phyloP scores from a whole-genome alignment of 2,113 vertebrate genomes.

The Zosterops borbonicus region DNA sequence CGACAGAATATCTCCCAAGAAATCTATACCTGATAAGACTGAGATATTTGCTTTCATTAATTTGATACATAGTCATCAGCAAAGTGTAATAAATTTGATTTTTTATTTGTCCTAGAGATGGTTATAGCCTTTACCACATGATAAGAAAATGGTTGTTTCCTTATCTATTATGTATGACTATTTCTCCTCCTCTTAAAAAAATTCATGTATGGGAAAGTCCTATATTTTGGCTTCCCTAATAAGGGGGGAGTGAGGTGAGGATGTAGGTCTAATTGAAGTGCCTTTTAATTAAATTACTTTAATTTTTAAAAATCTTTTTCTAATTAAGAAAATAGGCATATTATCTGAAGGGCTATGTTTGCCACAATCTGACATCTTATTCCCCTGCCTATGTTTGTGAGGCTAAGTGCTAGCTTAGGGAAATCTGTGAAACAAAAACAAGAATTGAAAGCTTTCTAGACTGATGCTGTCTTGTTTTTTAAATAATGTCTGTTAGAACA shows the following conservation, averaged over 20 bases:
- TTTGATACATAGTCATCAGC: background rate
- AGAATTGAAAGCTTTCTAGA: background rate
- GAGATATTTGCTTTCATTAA: background rate
- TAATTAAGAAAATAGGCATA: background rate
- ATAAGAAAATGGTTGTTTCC: background rate
- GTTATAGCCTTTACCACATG: background rate
- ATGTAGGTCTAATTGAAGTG: background rate
- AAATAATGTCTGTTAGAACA: background rate
- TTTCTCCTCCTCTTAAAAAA: background rate
- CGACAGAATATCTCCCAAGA: background rate
- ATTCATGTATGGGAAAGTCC: background rate
- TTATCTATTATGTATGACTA: background rate
- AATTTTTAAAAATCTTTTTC: background rate
- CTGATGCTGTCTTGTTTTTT: background rate
- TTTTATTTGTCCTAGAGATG: background rate
- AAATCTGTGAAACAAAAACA: background rate
- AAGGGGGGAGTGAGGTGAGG: rapidly evolving
- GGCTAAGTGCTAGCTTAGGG: background rate
- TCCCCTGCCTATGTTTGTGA: background rate
- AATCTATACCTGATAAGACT: background rate
- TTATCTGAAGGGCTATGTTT: background rate
- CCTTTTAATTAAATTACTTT: background rate
- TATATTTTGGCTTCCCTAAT: background rate
- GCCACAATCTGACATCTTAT: background rate
- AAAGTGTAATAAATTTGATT: background rate